These are phyloP conservation scores for Macaria liturata DNA, from an alignment of 2,888 invertebrate genomes.

Conservation along the genomic window DNA sequence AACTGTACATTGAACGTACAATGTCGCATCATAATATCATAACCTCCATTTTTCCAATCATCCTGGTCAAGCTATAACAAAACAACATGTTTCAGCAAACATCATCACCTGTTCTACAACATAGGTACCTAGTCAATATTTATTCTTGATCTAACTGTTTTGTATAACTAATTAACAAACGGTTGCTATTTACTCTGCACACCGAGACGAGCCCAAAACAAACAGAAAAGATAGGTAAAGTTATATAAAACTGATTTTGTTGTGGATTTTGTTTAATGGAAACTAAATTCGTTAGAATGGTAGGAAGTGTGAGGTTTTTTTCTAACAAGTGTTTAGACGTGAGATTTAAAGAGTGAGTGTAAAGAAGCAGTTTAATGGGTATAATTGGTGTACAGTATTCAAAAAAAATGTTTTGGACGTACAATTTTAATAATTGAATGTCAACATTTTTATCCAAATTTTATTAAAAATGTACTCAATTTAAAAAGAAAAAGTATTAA, in stretches of 20 bases:
- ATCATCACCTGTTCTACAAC: slow-evolving; percentile 11
- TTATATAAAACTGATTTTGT: slow-evolving; percentile 29
- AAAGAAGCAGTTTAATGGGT: too few species aligned
- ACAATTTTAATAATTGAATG: too few species aligned
- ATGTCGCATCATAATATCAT: too few species aligned
- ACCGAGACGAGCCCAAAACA: slow-evolving; percentile 45
- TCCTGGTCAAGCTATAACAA: too few species aligned
- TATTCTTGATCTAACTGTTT: neutral
- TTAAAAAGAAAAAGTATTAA: too few species aligned
- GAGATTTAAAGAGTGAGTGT: slow-evolving; percentile 6
- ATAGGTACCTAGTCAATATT: slow-evolving; percentile 7
- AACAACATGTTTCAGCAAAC: neutral
- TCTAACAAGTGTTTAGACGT: slow-evolving; percentile 22
- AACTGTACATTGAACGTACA: too few species aligned
- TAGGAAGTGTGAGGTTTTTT: slow-evolving; percentile 11
- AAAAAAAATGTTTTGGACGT: too few species aligned
- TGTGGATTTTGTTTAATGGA: slow-evolving; percentile 14
- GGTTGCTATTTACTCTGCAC: slow-evolving; percentile 41
- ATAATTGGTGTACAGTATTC: too few species aligned
- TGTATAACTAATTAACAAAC: slow-evolving; percentile 32
- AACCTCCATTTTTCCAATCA: too few species aligned
- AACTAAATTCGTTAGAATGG: slow-evolving; percentile 29
- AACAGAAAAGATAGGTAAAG: slow-evolving; percentile 48
- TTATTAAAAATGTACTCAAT: too few species aligned
- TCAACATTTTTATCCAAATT: too few species aligned